Percentiles rank a stretch among this genome's conserved stretches.
These are phyloP conservation scores for Crenuchus spilurus DNA, from an alignment of 2,797 vertebrate genomes.

Conservation along the genomic window DNA sequence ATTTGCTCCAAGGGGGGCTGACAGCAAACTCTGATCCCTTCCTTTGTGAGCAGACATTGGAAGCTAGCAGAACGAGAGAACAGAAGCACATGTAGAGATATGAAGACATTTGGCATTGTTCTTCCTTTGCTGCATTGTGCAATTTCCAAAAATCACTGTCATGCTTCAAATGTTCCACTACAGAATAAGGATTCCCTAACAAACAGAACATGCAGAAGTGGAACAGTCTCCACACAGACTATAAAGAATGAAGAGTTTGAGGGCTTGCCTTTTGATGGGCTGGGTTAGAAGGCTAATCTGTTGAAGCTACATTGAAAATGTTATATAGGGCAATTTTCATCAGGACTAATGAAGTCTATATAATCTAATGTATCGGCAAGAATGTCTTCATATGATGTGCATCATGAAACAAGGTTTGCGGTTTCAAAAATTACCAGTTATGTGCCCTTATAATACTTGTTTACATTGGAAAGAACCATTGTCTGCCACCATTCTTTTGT, in stretches of 20 bases:
- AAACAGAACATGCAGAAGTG: neutral
- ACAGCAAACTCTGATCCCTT: conserved; percentile 33
- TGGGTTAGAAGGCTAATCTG: neutral
- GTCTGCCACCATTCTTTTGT: no score
- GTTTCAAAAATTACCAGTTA: no score
- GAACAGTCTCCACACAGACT: neutral
- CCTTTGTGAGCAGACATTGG: conserved; percentile 32
- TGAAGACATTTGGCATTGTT: conserved; percentile 29
- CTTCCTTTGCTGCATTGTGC: conserved; percentile 32
- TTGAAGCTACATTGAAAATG: no score
- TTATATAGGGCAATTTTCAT: no score
- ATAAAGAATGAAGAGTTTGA: neutral
- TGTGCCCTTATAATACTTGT: no score
- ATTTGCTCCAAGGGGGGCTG: conserved; percentile 41
- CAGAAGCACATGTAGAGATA: conserved; percentile 22
- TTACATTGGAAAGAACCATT: no score
- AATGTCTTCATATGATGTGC: no score
- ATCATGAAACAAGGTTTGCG: no score
- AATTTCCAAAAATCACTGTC: conserved; percentile 38
- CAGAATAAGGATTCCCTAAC: conserved; percentile 7
- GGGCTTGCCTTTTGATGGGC: neutral
- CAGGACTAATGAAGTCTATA: neutral
- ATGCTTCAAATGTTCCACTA: conserved; percentile 15
- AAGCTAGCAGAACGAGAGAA: conserved; percentile 25
- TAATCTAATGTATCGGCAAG: no score